Base-by-base conservation (phyloP, 2,888 invertebrate species). In the Erynnis tages region DNA sequence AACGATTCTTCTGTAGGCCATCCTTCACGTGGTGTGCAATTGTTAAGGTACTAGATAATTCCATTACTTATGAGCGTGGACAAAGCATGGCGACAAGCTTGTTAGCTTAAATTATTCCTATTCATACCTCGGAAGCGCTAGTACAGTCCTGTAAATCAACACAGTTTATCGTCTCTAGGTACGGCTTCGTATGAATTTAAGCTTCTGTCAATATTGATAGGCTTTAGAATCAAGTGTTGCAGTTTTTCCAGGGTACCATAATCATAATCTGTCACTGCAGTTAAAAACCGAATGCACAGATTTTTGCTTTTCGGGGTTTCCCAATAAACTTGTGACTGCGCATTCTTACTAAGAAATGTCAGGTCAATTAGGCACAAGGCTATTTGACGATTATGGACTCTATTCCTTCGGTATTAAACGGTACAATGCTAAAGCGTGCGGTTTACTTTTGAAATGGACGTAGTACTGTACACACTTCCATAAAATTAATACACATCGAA, bases 51-150 rank as follows among this genome's bases (percentile, higher is more conserved):
- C 21, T 21, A 4, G 5, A 32, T 46, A 37, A 46, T 46, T 17
- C 46, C 27, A 27, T 46, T 27, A 46, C 27, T 46, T 46, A 46
- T 37, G 46, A 34, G 17, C 17, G 2, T 21, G 17, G n/a, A 38
- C 29, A 37, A 32, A 7, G 17, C 38, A n/a, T 29, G 38, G 8
- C 17, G 47, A 38, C 37, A 38, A 8, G 37, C 47, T 47, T 47
- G 47, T 47, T 47, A 47, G 21, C 38, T 37, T 37, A 38, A 47
- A 47, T 38, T 46, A 35, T 46, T 44, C 32, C 46, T 46, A 46
- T 46, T 46, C 46, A 35, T 11, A 14, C 45, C 37, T 38, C 23
- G 23, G 21, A 38, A 34, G 14, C 21, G 27, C 11, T 30, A 10
- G 34, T 25, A 38, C 44, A 14, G 13, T 29, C n/a, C 27, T 38